Evolutionary conservation across 2,113 vertebrate species (phyloP).

Genomic region (Apteryx owenii): DNA sequence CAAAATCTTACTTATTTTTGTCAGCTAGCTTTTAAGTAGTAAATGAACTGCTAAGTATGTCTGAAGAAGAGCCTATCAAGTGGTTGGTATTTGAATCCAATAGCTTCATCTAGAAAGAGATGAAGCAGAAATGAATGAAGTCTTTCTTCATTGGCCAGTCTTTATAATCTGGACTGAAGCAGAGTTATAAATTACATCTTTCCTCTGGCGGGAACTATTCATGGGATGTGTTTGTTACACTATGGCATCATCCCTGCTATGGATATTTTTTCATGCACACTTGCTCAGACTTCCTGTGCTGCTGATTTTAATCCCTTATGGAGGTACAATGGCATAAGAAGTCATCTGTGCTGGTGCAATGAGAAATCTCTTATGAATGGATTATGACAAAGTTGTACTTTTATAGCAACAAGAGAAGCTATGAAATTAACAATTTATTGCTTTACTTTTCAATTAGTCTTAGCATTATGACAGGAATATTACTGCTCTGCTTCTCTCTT

Average conservation of each 20-base stretch:
- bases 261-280: background rate
- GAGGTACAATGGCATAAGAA: background rate
- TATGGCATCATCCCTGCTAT: background rate
- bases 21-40: background rate
- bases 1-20: background rate
- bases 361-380: constrained; percentile 11
- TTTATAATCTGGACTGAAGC: background rate
- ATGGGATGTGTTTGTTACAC: background rate
- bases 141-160: background rate
- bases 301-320: background rate
- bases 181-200: constrained; percentile 6
- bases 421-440: constrained; percentile 5
- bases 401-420: background rate
- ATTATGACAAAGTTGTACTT: constrained; percentile 1
- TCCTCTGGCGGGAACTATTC: background rate
- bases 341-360: background rate
- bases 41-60: background rate
- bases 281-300: constrained; percentile 30
- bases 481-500: background rate
- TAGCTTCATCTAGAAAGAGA: background rate
- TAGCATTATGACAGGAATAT: background rate
- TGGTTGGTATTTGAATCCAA: background rate
- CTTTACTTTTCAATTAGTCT: background rate
- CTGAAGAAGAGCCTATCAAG: constrained; percentile 1
- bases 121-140: background rate